These are phyloP conservation scores for Brienomyrus brachyistius DNA, from an alignment of 2,113 vertebrate species.

Conservation along the genomic window DNA sequence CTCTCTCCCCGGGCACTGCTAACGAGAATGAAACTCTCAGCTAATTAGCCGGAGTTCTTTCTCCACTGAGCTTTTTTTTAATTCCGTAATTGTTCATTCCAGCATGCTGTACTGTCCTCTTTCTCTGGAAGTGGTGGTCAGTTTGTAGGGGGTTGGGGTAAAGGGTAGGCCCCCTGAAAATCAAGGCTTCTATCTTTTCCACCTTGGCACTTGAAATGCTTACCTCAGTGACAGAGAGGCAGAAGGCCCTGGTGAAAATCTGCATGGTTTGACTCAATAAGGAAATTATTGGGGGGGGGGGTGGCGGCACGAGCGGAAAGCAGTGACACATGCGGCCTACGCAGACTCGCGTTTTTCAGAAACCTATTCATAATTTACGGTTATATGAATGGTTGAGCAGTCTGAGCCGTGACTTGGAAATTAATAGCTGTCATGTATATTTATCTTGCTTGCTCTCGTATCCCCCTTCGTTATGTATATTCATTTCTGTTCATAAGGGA, in stretches of 20 bases:
- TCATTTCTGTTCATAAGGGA: constrained; percentile 25
- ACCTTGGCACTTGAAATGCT: not conserved
- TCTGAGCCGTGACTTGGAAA: constrained; percentile 29
- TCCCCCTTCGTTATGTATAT: constrained; percentile 13
- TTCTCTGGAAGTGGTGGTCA: not conserved
- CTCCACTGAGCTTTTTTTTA: not conserved
- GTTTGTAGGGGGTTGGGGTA: not conserved
- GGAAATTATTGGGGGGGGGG: not conserved
- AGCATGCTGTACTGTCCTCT: not conserved
- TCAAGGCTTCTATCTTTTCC: not conserved
- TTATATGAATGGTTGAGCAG: constrained; percentile 25
- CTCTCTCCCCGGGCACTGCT: not conserved
- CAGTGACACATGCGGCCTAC: constrained; percentile 4
- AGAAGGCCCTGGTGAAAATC: not conserved
- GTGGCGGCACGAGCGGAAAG: not conserved
- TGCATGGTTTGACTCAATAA: not conserved
- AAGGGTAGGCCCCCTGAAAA: not conserved
- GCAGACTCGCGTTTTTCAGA: constrained; percentile 5
- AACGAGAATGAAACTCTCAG: constrained; percentile 5
- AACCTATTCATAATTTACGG: constrained; percentile 35
- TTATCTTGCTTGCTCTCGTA: constrained; percentile 26
- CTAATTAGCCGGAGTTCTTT: not conserved
- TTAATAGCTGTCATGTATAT: constrained; percentile 31
- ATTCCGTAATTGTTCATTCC: constrained; percentile 10
- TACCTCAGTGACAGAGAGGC: not conserved